Percentiles rank a stretch among this genome's conserved stretches.
These are phyloP conservation scores for Ormyrus labotus DNA, from an alignment of 2,888 invertebrate species.

Conservation along the genomic window DNA sequence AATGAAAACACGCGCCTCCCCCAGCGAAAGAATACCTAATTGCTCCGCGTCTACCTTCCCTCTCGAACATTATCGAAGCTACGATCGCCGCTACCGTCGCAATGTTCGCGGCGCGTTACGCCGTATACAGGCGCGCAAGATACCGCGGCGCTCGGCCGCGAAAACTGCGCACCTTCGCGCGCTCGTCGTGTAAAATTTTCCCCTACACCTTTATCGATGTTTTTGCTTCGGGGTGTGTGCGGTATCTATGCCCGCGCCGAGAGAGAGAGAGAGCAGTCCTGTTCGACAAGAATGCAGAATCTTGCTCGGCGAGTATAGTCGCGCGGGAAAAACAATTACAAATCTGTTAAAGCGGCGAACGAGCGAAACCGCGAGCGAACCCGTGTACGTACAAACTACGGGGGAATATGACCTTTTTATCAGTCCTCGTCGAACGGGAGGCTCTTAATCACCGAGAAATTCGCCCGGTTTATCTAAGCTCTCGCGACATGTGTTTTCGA, in stretches of 20 bases:
- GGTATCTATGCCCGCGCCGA: neutral
- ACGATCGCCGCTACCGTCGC: constrained; percentile 19
- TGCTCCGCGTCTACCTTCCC: neutral
- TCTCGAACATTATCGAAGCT: constrained; percentile 18
- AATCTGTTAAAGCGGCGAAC: constrained; percentile 43
- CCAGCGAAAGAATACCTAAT: constrained; percentile 12
- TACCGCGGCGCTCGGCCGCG: too few relatives aligned
- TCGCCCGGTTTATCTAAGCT: too few relatives aligned
- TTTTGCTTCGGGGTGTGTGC: neutral
- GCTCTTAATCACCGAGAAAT: too few relatives aligned
- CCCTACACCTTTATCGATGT: constrained; percentile 48
- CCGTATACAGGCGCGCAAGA: too few relatives aligned
- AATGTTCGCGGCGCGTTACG: too few relatives aligned
- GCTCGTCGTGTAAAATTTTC: constrained; percentile 18
- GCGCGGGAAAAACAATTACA: constrained; percentile 55
- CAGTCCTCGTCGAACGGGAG: neutral
- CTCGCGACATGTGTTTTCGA: too few relatives aligned
- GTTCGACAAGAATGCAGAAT: constrained; percentile 57
- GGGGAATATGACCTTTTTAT: constrained; percentile 45
- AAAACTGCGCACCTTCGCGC: neutral
- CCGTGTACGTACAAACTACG: constrained; percentile 42
- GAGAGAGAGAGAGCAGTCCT: constrained; percentile 28
- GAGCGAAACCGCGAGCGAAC: constrained; percentile 5
- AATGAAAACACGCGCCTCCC: neutral
- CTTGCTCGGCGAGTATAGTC: constrained; percentile 14